Evolutionary conservation across 2,888 invertebrate genomes (phyloP), one percentile per base, ranked within the genome.

Genomic region (Nymphalis polychloros): DNA sequence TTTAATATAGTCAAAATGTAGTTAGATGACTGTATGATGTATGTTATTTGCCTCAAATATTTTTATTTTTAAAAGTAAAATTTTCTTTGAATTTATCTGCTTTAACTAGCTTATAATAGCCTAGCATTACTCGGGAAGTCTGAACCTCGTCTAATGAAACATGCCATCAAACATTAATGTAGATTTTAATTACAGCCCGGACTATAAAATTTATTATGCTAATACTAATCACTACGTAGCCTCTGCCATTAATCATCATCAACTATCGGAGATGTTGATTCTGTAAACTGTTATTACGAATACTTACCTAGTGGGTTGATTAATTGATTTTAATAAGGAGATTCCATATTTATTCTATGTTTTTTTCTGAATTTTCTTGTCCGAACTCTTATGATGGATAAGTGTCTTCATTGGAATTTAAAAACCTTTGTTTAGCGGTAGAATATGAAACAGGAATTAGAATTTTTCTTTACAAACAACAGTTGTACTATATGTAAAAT

Each of bases 161-260:
- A 74, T 71, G 73, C 78, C 73, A 83, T 80, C 79, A 69, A 72
- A 74, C 71, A 73, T 73, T 81, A 82, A 84, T 81, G 79, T 82
- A 77, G 72, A 74, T 77, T 75, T 79, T 77, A 76, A 77, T 77
- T 77, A 77, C 68, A 62, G 71, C 69, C 67, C 65, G 72, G 71
- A 72, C 69, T 71, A 76, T 77, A 76, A 80, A 80, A 76, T 78
- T 77, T 75, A 77, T 77, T 76, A 79, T 79, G 78, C 76, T 80
- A 78, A 80, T 81, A 76, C 75, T 76, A 77, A 79, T 75, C 75
- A 77, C 70, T 67, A 66, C 60, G 64, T 68, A 64, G 60, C 59
- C 67, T 66, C 69, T 46, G 59, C 41, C 72, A 74, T 74, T 69
- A 71, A 74, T 74, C 75, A 70, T 69, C 74, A 69, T 72, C 63